phyloP scores from a whole-genome alignment of 2,113 vertebrate genomes.

The Leptobrachium ailaonicum region DNA sequence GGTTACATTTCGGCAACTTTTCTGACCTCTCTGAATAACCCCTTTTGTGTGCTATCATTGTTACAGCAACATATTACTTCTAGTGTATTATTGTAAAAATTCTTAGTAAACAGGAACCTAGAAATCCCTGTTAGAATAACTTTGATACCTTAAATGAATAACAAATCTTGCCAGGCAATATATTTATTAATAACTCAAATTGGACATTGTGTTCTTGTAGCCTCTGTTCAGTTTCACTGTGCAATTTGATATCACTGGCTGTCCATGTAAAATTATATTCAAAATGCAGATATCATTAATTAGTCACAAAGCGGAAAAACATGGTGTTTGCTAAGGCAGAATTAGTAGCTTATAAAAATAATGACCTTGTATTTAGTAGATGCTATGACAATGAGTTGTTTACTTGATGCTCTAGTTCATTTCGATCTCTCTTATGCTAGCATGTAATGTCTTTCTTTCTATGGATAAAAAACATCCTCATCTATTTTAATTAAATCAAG shows the following conservation, averaged over 20 bases:
- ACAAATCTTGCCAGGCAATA: neutral
- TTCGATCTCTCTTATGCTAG: no score
- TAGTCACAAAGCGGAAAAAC: slow-evolving; percentile 25
- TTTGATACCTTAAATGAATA: slow-evolving; percentile 26
- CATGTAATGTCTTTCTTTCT: neutral
- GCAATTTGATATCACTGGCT: slow-evolving; percentile 23
- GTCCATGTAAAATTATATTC: slow-evolving; percentile 32
- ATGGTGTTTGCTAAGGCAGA: slow-evolving; percentile 15
- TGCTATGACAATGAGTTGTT: neutral
- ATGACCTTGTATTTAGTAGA: slow-evolving; percentile 31
- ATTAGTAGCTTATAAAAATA: slow-evolving; percentile 23
- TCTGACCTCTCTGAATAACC: no score
- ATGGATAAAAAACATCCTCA: neutral
- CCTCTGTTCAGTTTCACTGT: slow-evolving; percentile 31
- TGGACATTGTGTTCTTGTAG: slow-evolving; percentile 36
- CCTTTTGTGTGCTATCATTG: no score
- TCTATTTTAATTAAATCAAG: no score
- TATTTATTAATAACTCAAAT: slow-evolving; percentile 24
- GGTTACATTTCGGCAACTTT: no score
- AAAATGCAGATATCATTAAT: slow-evolving; percentile 44
- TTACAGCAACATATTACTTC: neutral
- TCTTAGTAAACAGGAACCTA: slow-evolving; percentile 17
- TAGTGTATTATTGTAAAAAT: slow-evolving; percentile 6
- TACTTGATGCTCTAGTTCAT: slow-evolving; percentile 9
- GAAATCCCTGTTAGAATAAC: slow-evolving; percentile 16